These are phyloP conservation scores for Echiichthys vipera DNA, from an alignment of 2,797 vertebrate genomes.

Conservation along the genomic window DNA sequence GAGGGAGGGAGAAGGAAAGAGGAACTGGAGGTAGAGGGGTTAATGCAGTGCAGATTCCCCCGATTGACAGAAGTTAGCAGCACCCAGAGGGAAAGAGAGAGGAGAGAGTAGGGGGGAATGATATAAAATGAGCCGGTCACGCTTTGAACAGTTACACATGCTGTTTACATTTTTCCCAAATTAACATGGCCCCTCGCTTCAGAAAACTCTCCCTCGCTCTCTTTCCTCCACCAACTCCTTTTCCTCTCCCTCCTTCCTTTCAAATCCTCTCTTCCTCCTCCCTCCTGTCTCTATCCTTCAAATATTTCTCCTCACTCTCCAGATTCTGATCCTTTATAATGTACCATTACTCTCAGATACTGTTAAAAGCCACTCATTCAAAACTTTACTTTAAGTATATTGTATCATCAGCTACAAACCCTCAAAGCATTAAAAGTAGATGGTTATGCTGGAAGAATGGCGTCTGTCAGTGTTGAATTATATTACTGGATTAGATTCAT, in stretches of 20 bases:
- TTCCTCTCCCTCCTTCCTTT: slow-evolving; percentile 60
- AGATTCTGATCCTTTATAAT: slow-evolving; percentile 12
- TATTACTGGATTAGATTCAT: background rate
- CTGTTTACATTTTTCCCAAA: slow-evolving; percentile 92
- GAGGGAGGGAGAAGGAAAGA: slow-evolving; percentile 44
- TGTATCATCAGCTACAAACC: background rate
- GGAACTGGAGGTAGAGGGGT: slow-evolving; percentile 75
- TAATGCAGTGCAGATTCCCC: slow-evolving; percentile 81
- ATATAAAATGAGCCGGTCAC: slow-evolving; percentile 91
- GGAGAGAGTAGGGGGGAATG: slow-evolving; percentile 78
- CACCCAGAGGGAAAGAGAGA: slow-evolving; percentile 81
- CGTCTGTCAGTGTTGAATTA: background rate
- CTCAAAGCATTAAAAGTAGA: background rate
- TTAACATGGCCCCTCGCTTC: slow-evolving; percentile 89
- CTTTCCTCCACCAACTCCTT: slow-evolving; percentile 65
- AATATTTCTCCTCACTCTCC: slow-evolving; percentile 40
- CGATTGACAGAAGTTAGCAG: slow-evolving; percentile 82
- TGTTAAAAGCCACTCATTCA: background rate
- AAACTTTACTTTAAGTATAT: background rate
- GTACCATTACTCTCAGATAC: background rate
- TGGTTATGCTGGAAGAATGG: too few relatives aligned
- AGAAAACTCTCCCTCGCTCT: slow-evolving; percentile 64
- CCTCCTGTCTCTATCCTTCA: slow-evolving; percentile 50
- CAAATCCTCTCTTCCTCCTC: slow-evolving; percentile 58
- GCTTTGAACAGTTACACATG: slow-evolving; percentile 91